A percentile compares a stretch with the other conserved stretches of the same genome.
These are phyloP conservation scores for Pemphredon lugubris DNA, from an alignment of 2,888 invertebrate species.

Conservation along the genomic window DNA sequence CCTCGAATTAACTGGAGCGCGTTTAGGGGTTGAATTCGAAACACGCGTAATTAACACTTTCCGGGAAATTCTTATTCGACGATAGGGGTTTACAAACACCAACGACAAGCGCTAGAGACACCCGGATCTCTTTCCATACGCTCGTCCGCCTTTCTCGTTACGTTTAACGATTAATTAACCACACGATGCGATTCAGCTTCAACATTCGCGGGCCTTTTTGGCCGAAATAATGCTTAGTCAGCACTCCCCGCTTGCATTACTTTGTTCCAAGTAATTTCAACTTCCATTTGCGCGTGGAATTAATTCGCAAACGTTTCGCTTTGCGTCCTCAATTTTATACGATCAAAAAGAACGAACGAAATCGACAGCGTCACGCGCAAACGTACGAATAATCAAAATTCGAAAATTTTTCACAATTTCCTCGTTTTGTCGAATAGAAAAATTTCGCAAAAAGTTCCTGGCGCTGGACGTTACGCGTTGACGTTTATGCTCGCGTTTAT, in stretches of 20 bases:
- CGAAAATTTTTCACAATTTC: too few relatives aligned
- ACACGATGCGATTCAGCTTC: constrained; percentile 40
- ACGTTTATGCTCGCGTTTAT: too few relatives aligned
- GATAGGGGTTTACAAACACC: background rate
- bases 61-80: background rate
- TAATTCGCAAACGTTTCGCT: background rate
- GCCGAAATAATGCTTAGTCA: constrained; percentile 7
- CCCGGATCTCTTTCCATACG: constrained; percentile 17
- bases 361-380: too few relatives aligned
- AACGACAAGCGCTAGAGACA: constrained; percentile 22
- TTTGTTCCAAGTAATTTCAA: background rate
- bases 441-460: too few relatives aligned
- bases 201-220: constrained; percentile 18
- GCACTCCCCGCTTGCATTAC: constrained; percentile 4
- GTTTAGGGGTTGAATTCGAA: background rate
- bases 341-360: too few relatives aligned
- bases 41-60: background rate
- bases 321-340: too few relatives aligned
- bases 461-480: too few relatives aligned
- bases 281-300: background rate
- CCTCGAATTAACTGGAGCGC: background rate
- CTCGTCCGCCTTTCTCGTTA: background rate
- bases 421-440: too few relatives aligned
- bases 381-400: too few relatives aligned
- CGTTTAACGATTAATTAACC: constrained; percentile 47